Evolutionary conservation across 2,888 invertebrate species (phyloP).

Genomic region (Troilus luridus): DNA sequence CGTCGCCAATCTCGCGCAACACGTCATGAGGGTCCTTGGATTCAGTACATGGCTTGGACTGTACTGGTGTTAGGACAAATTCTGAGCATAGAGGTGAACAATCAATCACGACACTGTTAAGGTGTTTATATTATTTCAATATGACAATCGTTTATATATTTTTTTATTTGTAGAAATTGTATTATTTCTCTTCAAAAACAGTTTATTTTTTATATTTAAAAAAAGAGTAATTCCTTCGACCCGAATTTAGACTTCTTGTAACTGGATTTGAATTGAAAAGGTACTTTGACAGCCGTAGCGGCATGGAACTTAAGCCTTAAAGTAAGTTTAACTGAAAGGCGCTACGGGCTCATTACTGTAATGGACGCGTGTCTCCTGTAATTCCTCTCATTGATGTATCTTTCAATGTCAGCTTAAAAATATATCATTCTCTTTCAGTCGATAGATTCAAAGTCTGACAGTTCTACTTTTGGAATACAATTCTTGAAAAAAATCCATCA

Average conservation of each 20-base stretch:
- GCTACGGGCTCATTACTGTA: neutral
- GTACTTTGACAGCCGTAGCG: neutral
- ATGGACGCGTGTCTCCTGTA: neutral
- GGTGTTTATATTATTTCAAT: no score
- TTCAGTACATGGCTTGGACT: no score
- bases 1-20: no score
- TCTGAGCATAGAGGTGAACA: no score
- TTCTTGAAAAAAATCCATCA: neutral
- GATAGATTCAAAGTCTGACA: neutral
- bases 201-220: no score
- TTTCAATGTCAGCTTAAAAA: neutral
- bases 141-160: no score
- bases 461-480: neutral
- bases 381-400: neutral
- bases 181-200: no score
- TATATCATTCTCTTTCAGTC: neutral
- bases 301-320: neutral
- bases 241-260: neutral
- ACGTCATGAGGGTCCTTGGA: no score
- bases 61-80: no score
- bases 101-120: no score
- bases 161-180: no score
- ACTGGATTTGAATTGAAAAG: neutral
- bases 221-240: no score
- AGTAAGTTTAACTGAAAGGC: neutral